These are phyloP conservation scores for Podarcis siculus DNA, from an alignment of 2,797 vertebrate genomes.

Conservation along the genomic window DNA sequence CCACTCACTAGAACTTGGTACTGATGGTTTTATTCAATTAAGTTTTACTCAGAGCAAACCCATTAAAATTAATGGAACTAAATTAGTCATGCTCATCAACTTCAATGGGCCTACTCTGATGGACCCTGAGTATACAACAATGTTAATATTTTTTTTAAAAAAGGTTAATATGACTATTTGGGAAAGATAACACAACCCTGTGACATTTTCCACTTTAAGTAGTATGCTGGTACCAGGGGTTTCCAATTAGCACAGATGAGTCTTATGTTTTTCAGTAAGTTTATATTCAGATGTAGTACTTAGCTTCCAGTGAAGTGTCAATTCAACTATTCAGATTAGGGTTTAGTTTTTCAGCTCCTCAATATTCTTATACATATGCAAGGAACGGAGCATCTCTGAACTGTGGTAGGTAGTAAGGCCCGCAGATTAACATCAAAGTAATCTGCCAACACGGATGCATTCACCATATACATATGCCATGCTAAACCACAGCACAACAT, in stretches of 20 bases:
- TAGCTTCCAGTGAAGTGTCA: neutral
- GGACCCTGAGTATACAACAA: no score
- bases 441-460: neutral
- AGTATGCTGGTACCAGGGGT: neutral
- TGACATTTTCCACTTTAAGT: neutral
- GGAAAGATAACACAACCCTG: neutral
- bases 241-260: neutral
- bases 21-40: neutral
- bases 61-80: no score
- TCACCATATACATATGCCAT: no score
- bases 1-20: neutral
- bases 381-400: neutral
- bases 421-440: constrained; percentile 1
- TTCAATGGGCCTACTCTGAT: no score
- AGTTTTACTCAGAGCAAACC: no score
- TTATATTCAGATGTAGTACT: neutral
- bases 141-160: neutral
- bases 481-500: no score
- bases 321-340: neutral
- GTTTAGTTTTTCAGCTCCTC: neutral
- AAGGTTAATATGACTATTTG: no score
- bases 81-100: no score
- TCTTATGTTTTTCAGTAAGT: neutral
- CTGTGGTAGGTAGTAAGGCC: no score
- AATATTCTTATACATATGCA: neutral